Evolutionary conservation across 2,113 vertebrate species (phyloP), one percentile per base, ranked within the genome.

Genomic region (Myiozetetes cayanensis): DNA sequence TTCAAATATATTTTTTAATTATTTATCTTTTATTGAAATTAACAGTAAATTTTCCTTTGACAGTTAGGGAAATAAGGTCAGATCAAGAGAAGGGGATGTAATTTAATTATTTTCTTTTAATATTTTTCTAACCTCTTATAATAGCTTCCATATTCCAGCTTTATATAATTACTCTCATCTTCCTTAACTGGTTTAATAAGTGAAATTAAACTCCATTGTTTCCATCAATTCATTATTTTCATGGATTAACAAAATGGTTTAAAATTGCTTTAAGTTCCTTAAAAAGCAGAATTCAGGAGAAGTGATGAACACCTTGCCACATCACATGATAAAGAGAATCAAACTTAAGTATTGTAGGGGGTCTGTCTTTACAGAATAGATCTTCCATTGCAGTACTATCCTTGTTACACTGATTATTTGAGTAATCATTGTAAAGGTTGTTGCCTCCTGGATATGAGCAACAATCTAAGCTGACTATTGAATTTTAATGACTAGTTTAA

Each of bases 41-140:
- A 43, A 47, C 16, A 52, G 12, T 5, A 88, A 76, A 33, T 37
- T 14, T 73, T 50, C 17, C 8, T 70, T 72, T 61, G 15, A 68
- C 18, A 35, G 13, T 31, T 9, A 55, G 2, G 2, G 8, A 16
- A 90, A 78, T 25, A 75, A 66, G 20, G 3, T 15, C 14, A 31
- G 8, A 47, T 41, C 4, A 56, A 58, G 21, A 73, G 7, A 61
- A 81, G 18, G 2, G 0, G 1, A 5, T 50, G 9, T 2, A 41
- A 22, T 35, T 55, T 14, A 9, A 7, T 37, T 22, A 31, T 30
- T 28, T 39, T 79, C 37, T 49, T 52, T 7, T 11, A 50, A 27
- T 11, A 27, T 3, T 35, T 5, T 61, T 76, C 19, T 11, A 46
- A 14, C 2, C 49, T 63, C n/a, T 43, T 52, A 27, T 27, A 12